These are phyloP conservation scores for Monoplex corrugatus DNA, from an alignment of 2,888 invertebrate species.

Conservation along the genomic window DNA sequence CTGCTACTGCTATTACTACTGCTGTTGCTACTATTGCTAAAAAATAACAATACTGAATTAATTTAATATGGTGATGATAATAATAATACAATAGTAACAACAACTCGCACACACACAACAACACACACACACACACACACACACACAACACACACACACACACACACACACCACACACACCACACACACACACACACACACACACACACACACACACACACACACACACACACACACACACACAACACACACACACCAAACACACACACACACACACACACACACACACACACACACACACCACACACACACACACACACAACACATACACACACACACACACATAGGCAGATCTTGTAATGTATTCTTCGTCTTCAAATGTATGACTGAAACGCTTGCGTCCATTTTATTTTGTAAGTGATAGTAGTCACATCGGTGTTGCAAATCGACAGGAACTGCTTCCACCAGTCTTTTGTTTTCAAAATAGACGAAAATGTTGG, in stretches of 20 bases:
- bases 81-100: too few relatives aligned
- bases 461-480: too few relatives aligned
- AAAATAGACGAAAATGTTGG: too few relatives aligned
- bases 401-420: neutral
- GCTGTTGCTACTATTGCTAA: too few relatives aligned
- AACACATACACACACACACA: neutral
- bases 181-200: neutral
- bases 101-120: too few relatives aligned
- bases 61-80: too few relatives aligned
- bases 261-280: neutral
- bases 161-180: neutral
- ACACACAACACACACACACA: neutral
- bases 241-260: neutral
- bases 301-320: neutral
- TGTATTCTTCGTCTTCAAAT: neutral
- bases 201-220: neutral
- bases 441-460: too few relatives aligned
- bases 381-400: neutral
- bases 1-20: too few relatives aligned
- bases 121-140: neutral
- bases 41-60: too few relatives aligned
- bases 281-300: neutral
- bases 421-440: too few relatives aligned
- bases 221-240: neutral
- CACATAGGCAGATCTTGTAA: neutral